phyloP scores from a whole-genome alignment of 2,797 vertebrate genomes.

The Coilia nasus region DNA sequence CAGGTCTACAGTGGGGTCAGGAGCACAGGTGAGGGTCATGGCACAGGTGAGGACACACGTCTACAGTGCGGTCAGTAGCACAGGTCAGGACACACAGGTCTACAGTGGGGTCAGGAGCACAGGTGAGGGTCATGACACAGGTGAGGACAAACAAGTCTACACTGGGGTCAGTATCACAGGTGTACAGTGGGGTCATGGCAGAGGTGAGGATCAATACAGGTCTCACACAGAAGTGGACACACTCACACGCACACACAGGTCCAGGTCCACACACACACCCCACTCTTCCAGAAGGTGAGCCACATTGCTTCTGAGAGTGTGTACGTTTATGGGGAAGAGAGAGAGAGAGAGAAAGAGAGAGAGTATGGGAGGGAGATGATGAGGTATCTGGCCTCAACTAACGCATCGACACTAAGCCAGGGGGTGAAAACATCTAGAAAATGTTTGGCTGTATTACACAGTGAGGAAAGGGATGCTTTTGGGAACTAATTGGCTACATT shows the following conservation, averaged over 20 bases:
- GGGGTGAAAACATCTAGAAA: too few relatives aligned
- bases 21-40: conserved; percentile 76
- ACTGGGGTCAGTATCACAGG: too few relatives aligned
- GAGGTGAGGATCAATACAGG: conserved; percentile 71
- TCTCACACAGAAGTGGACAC: background rate
- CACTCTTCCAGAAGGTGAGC: too few relatives aligned
- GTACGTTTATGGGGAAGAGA: too few relatives aligned
- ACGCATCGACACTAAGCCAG: background rate
- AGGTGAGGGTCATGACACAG: too few relatives aligned
- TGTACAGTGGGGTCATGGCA: too few relatives aligned
- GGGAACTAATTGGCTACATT: background rate
- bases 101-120: too few relatives aligned
- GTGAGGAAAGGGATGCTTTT: background rate
- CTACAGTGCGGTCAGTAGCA: conserved; percentile 86
- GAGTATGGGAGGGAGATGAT: background rate
- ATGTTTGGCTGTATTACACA: too few relatives aligned
- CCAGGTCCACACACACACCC: background rate
- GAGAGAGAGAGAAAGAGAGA: too few relatives aligned
- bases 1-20: too few relatives aligned
- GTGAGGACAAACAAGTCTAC: too few relatives aligned
- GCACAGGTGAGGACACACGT: conserved; percentile 52
- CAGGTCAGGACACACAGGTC: conserved; percentile 78
- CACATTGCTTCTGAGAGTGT: too few relatives aligned
- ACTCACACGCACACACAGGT: background rate
- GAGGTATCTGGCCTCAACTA: background rate